Percentiles rank a stretch among this genome's conserved stretches.
These are phyloP conservation scores for Babylonia areolata DNA, from an alignment of 1,140 invertebrate species.

Conservation along the genomic window DNA sequence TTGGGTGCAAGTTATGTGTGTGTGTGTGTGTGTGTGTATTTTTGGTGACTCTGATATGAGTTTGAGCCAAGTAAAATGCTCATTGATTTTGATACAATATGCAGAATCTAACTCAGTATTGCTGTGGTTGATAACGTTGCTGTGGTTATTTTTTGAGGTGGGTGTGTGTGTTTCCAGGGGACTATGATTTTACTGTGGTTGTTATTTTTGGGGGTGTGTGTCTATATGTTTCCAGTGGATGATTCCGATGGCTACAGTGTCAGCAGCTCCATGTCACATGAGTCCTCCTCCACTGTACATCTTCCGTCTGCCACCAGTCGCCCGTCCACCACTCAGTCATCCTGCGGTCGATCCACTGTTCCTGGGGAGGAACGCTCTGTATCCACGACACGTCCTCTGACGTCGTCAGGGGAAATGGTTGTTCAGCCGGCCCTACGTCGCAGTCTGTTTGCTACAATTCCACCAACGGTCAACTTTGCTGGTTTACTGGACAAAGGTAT, in stretches of 20 bases:
- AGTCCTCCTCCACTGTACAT: conserved; percentile 45
- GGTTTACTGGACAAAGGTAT: conserved; percentile 83
- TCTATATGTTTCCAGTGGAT: conserved; percentile 40
- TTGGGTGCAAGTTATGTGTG: too few species aligned
- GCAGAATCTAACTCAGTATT: too few species aligned
- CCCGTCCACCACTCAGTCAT: conserved; percentile 23
- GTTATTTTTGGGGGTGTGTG: too few species aligned
- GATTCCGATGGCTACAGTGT: conserved; percentile 68
- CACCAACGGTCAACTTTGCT: conserved; percentile 92
- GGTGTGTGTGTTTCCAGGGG: too few species aligned
- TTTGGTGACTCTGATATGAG: too few species aligned
- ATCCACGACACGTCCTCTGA: conserved; percentile 23
- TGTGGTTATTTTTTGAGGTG: too few species aligned
- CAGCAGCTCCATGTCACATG: conserved; percentile 55
- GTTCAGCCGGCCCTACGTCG: conserved; percentile 71
- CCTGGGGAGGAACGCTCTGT: conserved; percentile 1
- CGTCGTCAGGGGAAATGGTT: conserved; percentile 29
- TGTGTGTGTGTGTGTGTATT: too few species aligned
- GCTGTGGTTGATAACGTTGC: too few species aligned
- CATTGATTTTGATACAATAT: too few species aligned
- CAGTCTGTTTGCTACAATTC: conserved; percentile 88
- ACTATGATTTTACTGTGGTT: too few species aligned
- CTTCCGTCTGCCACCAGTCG: conserved; percentile 38
- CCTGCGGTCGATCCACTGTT: neutral
- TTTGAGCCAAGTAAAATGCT: too few species aligned